Base-by-base conservation (phyloP, 2,888 invertebrate genomes). In the Gryllus longicercus region DNA sequence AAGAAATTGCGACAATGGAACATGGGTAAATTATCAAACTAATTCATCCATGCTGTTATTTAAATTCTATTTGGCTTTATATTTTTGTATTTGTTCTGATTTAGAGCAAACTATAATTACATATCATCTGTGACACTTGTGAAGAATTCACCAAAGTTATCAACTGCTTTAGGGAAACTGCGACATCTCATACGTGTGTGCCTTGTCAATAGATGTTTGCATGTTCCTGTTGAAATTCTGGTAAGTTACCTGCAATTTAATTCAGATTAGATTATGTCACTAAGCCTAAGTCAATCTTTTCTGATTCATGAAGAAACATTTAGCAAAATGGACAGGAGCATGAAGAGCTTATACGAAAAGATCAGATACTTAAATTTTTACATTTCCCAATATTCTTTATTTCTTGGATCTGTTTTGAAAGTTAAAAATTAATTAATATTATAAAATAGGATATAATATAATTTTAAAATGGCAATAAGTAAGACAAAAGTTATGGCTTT, bases 211-310 rank as follows among this genome's bases (percentile, higher is more conserved):
- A 89, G 87, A 86, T 90, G 90, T 85, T 85, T 91, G 79, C 89
- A 91, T 83, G 86, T 88, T 80, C 90, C 90, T 75, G 85, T 91
- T 10, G 88, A 89, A 85, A 86, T 87, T 83, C 85, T 90, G 85
- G 90, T 89, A 85, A 86, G 85, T 38, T 38, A 38, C 5, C 0
- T 38, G 5, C 4, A 5, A 38, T 38, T 74, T 11, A n/a, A 11
- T 74, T 74, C n/a, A n/a, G 18, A n/a, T 74, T 74, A n/a, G 74
- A 74, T n/a, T n/a, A 16, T n/a, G 8, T 74, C n/a, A 8, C 10
- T 4, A 74, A 8, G 74, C 74, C 3, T 1, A 74, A 74, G 74
- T 74, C 16, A 10, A 11, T n/a, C 4, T 74, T 74, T 74, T 74
- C 10, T 38, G 38, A 38, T 38, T 38, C 5, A 38, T 38, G 38